These are phyloP conservation scores for Macropis europaea DNA, from an alignment of 2,888 invertebrate genomes.

Conservation along the genomic window DNA sequence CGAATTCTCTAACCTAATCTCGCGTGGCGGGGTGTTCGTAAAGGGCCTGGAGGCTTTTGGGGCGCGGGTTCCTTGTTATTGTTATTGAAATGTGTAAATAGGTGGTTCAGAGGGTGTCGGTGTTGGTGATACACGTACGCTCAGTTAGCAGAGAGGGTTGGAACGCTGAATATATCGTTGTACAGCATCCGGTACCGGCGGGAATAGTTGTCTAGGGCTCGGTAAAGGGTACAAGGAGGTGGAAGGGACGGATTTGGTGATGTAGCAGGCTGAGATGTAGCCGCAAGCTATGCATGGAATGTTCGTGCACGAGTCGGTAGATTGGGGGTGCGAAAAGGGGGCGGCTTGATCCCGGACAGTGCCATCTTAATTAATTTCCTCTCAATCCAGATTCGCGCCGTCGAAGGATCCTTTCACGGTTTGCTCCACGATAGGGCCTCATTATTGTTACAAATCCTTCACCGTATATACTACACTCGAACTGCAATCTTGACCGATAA, in stretches of 20 bases:
- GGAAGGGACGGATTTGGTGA: conserved; percentile 67
- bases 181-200: conserved; percentile 63
- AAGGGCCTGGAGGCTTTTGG: not conserved
- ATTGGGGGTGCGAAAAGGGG: conserved; percentile 62
- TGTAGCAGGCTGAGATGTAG: conserved; percentile 65
- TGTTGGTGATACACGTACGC: not conserved
- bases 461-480: not conserved
- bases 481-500: too few species aligned
- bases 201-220: conserved; percentile 60
- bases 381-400: conserved; percentile 45
- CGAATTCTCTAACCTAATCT: conserved; percentile 41
- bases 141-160: conserved; percentile 2
- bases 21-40: not conserved
- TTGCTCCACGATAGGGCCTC: conserved; percentile 4
- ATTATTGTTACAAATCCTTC: conserved; percentile 2
- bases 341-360: conserved; percentile 53
- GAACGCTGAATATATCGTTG: conserved; percentile 59
- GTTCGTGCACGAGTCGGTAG: conserved; percentile 52
- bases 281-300: conserved; percentile 68
- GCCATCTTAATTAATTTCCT: conserved; percentile 64
- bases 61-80: conserved; percentile 60
- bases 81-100: conserved; percentile 70
- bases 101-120: conserved; percentile 4
- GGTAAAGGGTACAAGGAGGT: conserved; percentile 60
- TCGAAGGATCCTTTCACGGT: conserved; percentile 31